phyloP scores from a whole-genome alignment of 2,888 invertebrate species.

The Tenthredo scrophulariae region DNA sequence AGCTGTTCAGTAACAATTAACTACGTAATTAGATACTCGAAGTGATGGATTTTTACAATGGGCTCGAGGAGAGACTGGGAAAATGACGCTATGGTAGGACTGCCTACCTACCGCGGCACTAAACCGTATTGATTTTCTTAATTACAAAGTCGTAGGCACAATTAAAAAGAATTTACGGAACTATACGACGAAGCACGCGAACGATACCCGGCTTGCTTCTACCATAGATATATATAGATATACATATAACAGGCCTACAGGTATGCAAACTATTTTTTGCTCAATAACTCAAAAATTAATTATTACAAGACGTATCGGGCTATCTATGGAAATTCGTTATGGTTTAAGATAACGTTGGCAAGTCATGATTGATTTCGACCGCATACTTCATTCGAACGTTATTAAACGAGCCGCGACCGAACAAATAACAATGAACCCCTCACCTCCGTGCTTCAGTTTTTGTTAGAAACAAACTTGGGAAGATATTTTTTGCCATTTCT shows the following conservation, averaged over 20 bases:
- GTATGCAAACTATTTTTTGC: constrained; percentile 18
- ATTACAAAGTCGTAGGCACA: constrained; percentile 37
- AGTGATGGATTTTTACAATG: constrained; percentile 50
- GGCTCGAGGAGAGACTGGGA: background rate
- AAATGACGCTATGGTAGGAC: constrained; percentile 28
- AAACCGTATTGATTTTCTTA: constrained; percentile 49
- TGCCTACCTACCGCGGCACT: background rate
- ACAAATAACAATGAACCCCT: background rate
- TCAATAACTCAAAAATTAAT: constrained; percentile 15
- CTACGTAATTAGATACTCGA: constrained; percentile 57
- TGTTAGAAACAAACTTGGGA: background rate
- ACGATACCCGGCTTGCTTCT: background rate
- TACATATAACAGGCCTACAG: background rate
- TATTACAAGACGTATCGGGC: constrained; percentile 25
- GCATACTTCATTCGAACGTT: background rate
- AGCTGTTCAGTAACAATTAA: constrained; percentile 63
- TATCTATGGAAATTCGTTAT: constrained; percentile 35
- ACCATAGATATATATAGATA: background rate
- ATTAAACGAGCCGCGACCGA: background rate
- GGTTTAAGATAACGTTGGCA: constrained; percentile 24
- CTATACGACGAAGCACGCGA: constrained; percentile 38
- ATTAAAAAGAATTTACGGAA: constrained; percentile 21
- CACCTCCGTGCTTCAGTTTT: background rate
- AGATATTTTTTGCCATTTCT: background rate
- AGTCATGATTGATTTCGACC: constrained; percentile 49